phyloP scores from a whole-genome alignment of 2,888 invertebrate genomes.

The Macrophya alboannulata region DNA sequence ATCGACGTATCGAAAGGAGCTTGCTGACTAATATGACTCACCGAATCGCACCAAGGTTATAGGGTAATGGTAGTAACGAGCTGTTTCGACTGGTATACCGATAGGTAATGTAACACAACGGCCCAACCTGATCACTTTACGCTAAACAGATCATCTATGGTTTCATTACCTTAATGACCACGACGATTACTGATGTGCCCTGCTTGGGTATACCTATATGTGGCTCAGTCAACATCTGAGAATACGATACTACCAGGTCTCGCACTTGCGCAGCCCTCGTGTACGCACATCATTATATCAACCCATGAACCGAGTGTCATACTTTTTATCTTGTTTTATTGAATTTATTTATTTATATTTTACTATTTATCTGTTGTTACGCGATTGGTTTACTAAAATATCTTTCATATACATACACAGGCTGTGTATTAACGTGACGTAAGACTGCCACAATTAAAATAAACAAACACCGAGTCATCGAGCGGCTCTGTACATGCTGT shows the following conservation, averaged over 20 bases:
- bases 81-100: not conserved
- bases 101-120: not conserved
- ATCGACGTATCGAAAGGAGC: conserved; percentile 1
- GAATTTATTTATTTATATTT: no score
- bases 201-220: not conserved
- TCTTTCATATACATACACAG: not conserved
- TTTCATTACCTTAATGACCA: conserved; percentile 33
- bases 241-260: not conserved
- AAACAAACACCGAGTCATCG: not conserved
- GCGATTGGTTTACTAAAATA: not conserved
- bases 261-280: no score
- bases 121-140: not conserved
- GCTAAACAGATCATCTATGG: conserved; percentile 31
- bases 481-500: not conserved
- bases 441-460: not conserved
- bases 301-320: no score
- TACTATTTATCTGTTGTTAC: not conserved
- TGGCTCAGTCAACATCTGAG: not conserved
- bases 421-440: not conserved
- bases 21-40: not conserved
- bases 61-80: conserved; percentile 1
- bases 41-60: not conserved
- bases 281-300: no score
- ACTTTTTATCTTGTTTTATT: no score
- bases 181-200: conserved; percentile 9